Evolutionary conservation across 2,797 vertebrate genomes (phyloP), one percentile per base, ranked within the genome.

Genomic region (Martes flavigula): DNA sequence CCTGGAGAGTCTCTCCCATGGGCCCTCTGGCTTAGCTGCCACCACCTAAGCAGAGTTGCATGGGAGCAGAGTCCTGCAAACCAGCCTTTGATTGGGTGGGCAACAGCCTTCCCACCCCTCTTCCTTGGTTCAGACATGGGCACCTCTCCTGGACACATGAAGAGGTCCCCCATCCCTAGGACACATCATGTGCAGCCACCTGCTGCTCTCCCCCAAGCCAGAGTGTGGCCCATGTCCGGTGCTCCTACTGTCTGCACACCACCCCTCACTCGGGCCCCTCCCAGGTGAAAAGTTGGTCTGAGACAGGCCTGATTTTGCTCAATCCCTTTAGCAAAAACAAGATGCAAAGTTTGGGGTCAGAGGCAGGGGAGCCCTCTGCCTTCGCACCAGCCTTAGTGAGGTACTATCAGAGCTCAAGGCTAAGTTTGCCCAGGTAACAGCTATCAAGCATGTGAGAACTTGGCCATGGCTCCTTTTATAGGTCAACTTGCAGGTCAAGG

Each of bases 11-110:
- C 12, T 75, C 0, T 30, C 15, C 25, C 64, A 2, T 46, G 12
- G 2, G 2, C 25, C 13, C 21, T 27, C 40, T 7, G 7, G 14
- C 30, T 18, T 18, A 17, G 77, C 43, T 38, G 23, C 58, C 13
- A 8, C 1, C 17, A 7, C 17, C 1, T 2, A 64, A n/a, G 35
- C 2, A 3, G 2, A 5, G 3, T 30, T 10, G 48, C 0, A 0
- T 38, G 25, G 30, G 21, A 48, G 32, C 0, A 32, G 17, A 27
- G 60, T 3, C 40, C 40, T 51, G 2, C 62, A 21, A 5, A 32
- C 13, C 60, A 54, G 35, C 14, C 10, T 73, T 46, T 7, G 17
- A 32, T n/a, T 35, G 32, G 2, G 20, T 30, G 12, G 23, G 14
- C 35, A 58, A 38, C 2, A 12, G 32, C 21, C n/a, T 35, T 58